A percentile compares a stretch with the other conserved stretches of the same genome.
These are phyloP conservation scores for Ptyas mucosa DNA, from an alignment of 2,113 vertebrate species.

Conservation along the genomic window DNA sequence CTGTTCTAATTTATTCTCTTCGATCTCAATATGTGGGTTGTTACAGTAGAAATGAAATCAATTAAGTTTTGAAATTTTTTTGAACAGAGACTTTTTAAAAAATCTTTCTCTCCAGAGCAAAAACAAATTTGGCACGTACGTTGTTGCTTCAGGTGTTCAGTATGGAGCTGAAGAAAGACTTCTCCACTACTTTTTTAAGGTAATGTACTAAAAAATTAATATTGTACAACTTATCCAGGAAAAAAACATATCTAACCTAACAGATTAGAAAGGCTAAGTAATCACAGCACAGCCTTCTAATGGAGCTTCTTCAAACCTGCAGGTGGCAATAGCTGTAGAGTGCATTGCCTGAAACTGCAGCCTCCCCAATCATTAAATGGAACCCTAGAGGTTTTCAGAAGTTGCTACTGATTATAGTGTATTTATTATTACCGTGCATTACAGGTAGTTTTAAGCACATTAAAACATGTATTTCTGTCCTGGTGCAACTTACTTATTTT, in stretches of 20 bases:
- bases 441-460: not conserved
- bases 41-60: not conserved
- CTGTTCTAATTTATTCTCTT: not conserved
- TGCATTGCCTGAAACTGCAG: not conserved
- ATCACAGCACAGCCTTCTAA: not conserved
- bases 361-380: not conserved
- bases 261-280: not conserved
- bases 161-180: conserved; percentile 87
- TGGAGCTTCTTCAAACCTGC: not conserved
- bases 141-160: conserved; percentile 85
- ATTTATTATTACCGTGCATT: not conserved
- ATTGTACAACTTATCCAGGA: not conserved
- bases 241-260: not conserved
- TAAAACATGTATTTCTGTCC: not conserved
- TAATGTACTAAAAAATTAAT: conserved; percentile 49
- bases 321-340: not conserved
- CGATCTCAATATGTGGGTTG: not conserved
- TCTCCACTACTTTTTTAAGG: conserved; percentile 91
- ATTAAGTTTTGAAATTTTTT: not conserved
- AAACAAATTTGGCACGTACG: conserved; percentile 74
- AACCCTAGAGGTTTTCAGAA: not conserved
- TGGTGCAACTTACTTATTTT: not conserved
- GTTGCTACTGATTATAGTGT: not conserved
- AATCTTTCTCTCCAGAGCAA: conserved; percentile 67
- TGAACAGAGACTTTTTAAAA: not conserved